These are phyloP conservation scores for Pandion haliaetus DNA, from an alignment of 2,113 vertebrate species.

Conservation along the genomic window DNA sequence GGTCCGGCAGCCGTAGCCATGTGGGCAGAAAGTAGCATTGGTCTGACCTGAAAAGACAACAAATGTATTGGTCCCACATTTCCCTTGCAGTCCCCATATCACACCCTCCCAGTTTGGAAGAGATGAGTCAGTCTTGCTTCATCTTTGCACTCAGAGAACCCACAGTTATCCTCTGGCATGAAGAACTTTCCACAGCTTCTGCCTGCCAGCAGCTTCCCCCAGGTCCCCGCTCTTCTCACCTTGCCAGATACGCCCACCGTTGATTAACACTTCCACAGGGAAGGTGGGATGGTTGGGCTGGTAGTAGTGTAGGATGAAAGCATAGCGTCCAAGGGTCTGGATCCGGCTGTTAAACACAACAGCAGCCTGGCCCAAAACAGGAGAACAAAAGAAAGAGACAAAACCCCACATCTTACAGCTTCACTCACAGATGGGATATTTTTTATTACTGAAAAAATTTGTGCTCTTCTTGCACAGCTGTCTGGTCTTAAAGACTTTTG, in stretches of 20 bases:
- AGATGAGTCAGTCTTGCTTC: accelerated
- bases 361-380: conserved; percentile 79
- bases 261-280: conserved; percentile 84
- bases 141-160: neutral
- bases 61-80: accelerated
- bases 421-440: neutral
- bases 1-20: conserved; percentile 88
- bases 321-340: conserved; percentile 86
- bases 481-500: neutral
- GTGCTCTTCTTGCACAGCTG: neutral
- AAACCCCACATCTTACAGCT: accelerated
- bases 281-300: conserved; percentile 88
- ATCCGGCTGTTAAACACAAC: conserved; percentile 81
- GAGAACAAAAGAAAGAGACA: neutral
- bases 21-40: conserved; percentile 90
- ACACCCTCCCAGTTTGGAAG: neutral
- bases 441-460: neutral
- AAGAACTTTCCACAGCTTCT: neutral
- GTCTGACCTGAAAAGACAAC: conserved; percentile 78
- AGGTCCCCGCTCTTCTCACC: conserved; percentile 71
- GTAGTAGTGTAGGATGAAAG: conserved; percentile 92
- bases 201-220: neutral
- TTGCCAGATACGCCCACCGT: conserved; percentile 88
- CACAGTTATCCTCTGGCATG: accelerated
- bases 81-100: neutral